Evolutionary conservation across 2,113 vertebrate genomes (phyloP).

Genomic region (Melanerpes aurifrons): DNA sequence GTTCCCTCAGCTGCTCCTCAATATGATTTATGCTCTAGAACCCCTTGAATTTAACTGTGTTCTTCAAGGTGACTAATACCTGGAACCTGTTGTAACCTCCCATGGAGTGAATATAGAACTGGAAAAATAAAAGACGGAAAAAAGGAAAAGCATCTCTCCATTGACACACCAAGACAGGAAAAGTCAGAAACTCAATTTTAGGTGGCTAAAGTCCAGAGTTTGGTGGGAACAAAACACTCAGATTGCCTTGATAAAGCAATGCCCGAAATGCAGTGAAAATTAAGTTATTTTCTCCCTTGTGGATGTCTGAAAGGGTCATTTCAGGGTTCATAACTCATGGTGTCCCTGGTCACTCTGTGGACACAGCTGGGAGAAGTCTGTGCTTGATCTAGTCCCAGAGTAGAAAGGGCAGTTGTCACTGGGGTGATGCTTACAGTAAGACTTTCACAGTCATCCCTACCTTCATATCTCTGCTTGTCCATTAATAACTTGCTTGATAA

Average conservation of each 20-base stretch:
- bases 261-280: not conserved
- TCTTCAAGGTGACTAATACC: not conserved
- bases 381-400: not conserved
- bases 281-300: not conserved
- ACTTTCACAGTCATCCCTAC: not conserved
- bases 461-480: not conserved
- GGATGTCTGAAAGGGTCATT: not conserved
- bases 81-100: not conserved
- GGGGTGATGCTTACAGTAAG: not conserved
- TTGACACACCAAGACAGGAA: not conserved
- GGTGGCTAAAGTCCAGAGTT: not conserved
- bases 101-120: not conserved
- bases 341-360: not conserved
- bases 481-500: not conserved
- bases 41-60: not conserved
- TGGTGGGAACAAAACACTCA: not conserved
- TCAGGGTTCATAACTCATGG: not conserved
- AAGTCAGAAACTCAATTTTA: not conserved
- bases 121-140: not conserved
- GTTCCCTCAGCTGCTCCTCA: too few species aligned
- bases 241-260: not conserved
- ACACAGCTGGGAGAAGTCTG: not conserved
- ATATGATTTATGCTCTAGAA: not conserved
- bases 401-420: not conserved
- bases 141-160: not conserved